phyloP scores from a whole-genome alignment of 2,888 invertebrate genomes.

The Synanthedon formicaeformis region DNA sequence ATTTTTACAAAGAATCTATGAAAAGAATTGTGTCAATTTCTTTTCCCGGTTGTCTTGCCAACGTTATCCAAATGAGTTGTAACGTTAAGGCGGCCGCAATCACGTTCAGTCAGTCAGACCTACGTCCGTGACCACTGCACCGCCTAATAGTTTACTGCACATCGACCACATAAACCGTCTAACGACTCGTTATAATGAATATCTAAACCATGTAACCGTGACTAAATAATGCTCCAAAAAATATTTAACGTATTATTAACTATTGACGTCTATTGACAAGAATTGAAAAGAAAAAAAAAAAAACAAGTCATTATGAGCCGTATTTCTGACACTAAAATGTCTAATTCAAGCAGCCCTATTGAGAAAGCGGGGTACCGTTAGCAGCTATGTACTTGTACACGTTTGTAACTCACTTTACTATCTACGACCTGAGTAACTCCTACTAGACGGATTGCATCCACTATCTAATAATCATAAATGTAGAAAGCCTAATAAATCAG shows the following conservation, averaged over 20 bases:
- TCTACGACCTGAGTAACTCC: not conserved
- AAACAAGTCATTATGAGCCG: slow-evolving; percentile 3
- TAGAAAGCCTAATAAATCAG: no score
- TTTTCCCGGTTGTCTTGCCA: no score
- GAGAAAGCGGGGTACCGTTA: slow-evolving; percentile 24
- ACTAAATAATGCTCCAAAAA: no score
- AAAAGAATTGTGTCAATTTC: no score
- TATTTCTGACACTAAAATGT: slow-evolving; percentile 27
- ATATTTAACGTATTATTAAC: no score
- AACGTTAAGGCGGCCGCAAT: slow-evolving; percentile 22
- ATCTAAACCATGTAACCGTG: not conserved
- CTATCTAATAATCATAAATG: not conserved
- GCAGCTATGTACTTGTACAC: slow-evolving; percentile 15
- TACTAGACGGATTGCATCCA: not conserved
- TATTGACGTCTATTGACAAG: no score
- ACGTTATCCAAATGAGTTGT: no score
- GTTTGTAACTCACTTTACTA: not conserved
- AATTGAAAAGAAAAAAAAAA: no score
- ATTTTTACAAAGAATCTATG: no score
- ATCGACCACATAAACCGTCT: not conserved
- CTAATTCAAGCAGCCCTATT: slow-evolving; percentile 36
- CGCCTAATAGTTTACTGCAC: not conserved
- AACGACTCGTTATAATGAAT: not conserved
- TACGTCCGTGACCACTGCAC: slow-evolving; percentile 20
- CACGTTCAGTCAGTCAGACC: slow-evolving; percentile 26